Base-by-base conservation (phyloP, 1,140 invertebrate genomes). In the Nixonia krombeini region DNA sequence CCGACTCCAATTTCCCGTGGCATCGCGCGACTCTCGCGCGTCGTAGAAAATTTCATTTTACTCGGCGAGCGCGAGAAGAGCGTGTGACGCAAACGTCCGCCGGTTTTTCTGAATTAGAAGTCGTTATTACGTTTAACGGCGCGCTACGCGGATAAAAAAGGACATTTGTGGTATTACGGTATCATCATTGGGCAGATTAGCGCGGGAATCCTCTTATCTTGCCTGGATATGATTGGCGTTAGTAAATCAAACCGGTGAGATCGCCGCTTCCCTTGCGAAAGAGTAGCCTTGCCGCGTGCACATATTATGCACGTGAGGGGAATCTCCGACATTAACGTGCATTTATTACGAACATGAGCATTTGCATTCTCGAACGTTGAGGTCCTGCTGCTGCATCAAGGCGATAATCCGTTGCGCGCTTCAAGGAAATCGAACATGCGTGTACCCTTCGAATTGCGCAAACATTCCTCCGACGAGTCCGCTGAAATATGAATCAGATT, bases 171-270 rank as follows among this genome's bases (percentile, higher is more conserved):
- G 41, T 47, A 31, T 70, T 63, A 51, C 46, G 41, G 47, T 25
- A 55, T 56, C 52, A 49, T 47, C 50, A 42, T 44, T 3, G 21
- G 31, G 21, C 23, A 47, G 57, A 68, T 61, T 57, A 57, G 29
- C 38, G 38, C 17, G 65, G 16, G 41, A 53, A 58, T 58, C 38
- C 52, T 46, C 61, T 70, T 64, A 70, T 70, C 53, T 64, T 38
- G 41, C 38, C 28, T 23, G 45, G 41, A 64, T 70, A 70, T 64
- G 59, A 70, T 70, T 64, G 61, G 56, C 57, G 45, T 70, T 56
- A 59, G 59, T 70, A 70, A 70, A 70, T 70, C 67, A 70, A 50
- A 55, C 53, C 46, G 58, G n/a, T 10, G 31, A 37, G 35, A 56
- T 57, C 45, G 52, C 42, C 53, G 50, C 40, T 53, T 50, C 26